Evolutionary conservation across 2,113 vertebrate species (phyloP).

Genomic region (Cinclus mexicanus): DNA sequence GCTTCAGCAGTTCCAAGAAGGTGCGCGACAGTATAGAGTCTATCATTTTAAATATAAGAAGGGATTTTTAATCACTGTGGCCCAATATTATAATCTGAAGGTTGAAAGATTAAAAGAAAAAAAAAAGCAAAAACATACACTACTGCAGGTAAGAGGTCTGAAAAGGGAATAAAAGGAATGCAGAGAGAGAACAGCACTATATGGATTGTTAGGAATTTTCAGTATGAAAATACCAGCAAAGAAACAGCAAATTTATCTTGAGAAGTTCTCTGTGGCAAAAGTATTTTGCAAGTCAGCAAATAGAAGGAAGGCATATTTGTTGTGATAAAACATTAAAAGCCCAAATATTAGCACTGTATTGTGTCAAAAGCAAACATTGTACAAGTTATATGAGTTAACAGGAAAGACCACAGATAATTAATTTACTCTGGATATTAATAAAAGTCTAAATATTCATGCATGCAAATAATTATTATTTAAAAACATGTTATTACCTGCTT

Average conservation of each 20-base stretch:
- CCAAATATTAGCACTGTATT: background rate
- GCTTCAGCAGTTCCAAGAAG: constrained; percentile 23
- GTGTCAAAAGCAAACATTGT: background rate
- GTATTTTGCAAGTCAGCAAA: background rate
- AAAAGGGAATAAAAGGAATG: background rate
- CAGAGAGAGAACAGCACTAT: background rate
- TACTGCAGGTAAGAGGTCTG: background rate
- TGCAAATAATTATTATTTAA: constrained; percentile 16
- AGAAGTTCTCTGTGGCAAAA: background rate
- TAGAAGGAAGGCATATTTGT: background rate
- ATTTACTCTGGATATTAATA: background rate
- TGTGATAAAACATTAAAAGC: background rate
- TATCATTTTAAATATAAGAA: background rate
- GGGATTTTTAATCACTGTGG: background rate
- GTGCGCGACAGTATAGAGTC: background rate
- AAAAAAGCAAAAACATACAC: background rate
- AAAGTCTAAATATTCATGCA: constrained; percentile 22
- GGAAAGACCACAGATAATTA: background rate
- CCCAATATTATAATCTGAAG: background rate
- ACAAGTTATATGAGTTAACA: background rate
- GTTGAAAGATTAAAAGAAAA: background rate
- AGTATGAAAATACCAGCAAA: background rate
- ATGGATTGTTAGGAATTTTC: background rate
- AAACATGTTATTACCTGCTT: background rate
- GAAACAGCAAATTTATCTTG: background rate